Percentiles rank a stretch among this genome's conserved stretches.
These are phyloP conservation scores for Lynx canadensis DNA, from an alignment of 2,113 vertebrate genomes.

Conservation along the genomic window DNA sequence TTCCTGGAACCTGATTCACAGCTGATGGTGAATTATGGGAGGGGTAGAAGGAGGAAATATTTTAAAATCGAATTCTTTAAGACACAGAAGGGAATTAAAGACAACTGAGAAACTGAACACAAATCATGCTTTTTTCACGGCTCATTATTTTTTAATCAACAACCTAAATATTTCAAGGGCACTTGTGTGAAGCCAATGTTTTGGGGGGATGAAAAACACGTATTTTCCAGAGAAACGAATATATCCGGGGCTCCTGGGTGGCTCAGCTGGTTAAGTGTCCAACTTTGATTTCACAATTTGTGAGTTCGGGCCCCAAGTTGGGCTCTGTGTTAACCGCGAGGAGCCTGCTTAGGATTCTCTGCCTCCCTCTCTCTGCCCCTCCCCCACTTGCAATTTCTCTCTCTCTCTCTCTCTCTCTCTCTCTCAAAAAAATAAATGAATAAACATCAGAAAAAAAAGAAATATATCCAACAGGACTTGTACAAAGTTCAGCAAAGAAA, in stretches of 20 bases:
- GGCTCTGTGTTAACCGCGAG: no score
- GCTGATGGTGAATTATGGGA: slow-evolving; percentile 59
- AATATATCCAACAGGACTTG: neutral
- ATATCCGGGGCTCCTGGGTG: neutral
- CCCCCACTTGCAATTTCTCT: no score
- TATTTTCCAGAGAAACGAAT: neutral
- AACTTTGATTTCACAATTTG: no score
- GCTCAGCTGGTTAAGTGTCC: no score
- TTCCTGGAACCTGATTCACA: slow-evolving; percentile 54
- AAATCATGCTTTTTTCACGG: neutral
- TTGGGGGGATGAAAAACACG: neutral
- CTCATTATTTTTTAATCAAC: slow-evolving; percentile 29
- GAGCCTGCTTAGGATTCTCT: no score
- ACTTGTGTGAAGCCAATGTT: neutral
- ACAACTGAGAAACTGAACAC: neutral
- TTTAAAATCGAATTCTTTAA: slow-evolving; percentile 56
- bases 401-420: no score
- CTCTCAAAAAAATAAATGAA: no score
- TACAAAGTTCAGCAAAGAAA: neutral
- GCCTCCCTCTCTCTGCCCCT: no score
- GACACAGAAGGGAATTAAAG: neutral
- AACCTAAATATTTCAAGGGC: neutral
- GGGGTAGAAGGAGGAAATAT: slow-evolving; percentile 57
- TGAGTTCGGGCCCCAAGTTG: no score
- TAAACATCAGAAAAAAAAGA: no score